Evolutionary conservation across 2,797 vertebrate species (phyloP), one percentile per base, ranked within the genome.

Genomic region (Eleutherodactylus coqui): DNA sequence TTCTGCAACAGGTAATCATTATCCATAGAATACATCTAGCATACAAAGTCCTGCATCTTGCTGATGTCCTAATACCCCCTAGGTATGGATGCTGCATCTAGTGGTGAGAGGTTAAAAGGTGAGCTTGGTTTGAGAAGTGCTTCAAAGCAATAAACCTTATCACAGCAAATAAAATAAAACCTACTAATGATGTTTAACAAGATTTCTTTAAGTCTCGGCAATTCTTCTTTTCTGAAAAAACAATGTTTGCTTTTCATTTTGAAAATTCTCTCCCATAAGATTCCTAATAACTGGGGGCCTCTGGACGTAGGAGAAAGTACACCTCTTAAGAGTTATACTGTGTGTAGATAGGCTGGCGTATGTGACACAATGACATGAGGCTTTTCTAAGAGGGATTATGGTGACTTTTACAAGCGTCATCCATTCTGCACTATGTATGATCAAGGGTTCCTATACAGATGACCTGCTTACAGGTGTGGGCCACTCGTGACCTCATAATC

Each of bases 91-190:
- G 16, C 43, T 17, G 62, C 60, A 51, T 81, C 49, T 58, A 87
- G 80, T 83, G 73, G 34, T 16, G 29, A 69, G 51, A 80, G 86
- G 86, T 84, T 32, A 87, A 87, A 87, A 87, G 86, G 86, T 87
- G 47, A 87, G 77, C 67, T 84, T 81, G 69, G 47, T 67, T 84
- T 84, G 82, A 77, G 69, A 67, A 75, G 76, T 75, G 76, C 47
- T 84, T 87, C 75, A 87, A 87, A 87, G 86, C 86, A 75, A 87
- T 87, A 87, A 87, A 84, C 86, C 86, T 87, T 87, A 87, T 87
- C 86, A 87, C 67, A 64, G 86, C 82, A 87, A 87, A 87, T 84
- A 87, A 84, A 87, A 87, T 87, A 87, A 87, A 87, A 87, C 53
- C 76, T 75, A 47, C 82, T 87, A 84, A 84, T 84, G 82, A 87